Percentiles rank a stretch among this genome's conserved stretches.
phyloP scores from a whole-genome alignment of 1,140 invertebrate species.

The Drosophila orosa region DNA sequence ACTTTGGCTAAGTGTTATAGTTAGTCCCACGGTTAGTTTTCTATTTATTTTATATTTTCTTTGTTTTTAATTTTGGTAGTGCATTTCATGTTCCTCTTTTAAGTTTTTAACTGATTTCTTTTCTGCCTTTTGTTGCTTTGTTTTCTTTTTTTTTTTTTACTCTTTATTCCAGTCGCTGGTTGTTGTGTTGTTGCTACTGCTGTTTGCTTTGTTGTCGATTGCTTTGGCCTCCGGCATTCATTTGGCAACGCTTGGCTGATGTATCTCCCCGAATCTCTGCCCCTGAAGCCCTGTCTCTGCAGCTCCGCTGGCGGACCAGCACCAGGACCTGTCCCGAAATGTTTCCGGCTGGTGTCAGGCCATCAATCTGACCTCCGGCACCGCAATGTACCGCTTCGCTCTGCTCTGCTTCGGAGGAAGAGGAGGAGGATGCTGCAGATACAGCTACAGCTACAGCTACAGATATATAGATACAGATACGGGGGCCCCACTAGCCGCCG shows the following conservation, averaged over 20 bases:
- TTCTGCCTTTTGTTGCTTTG: neutral
- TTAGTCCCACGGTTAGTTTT: no score
- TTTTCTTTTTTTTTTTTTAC: slow-evolving; percentile 19
- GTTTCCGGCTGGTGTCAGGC: slow-evolving; percentile 78
- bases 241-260: slow-evolving; percentile 73
- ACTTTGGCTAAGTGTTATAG: no score
- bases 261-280: slow-evolving; percentile 50
- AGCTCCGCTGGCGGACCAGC: slow-evolving; percentile 18
- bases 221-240: slow-evolving; percentile 80
- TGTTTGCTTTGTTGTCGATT: slow-evolving; percentile 67
- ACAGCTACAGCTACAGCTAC: slow-evolving; percentile 12
- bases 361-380: slow-evolving; percentile 80
- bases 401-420: neutral
- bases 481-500: slow-evolving; percentile 55
- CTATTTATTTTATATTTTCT: neutral
- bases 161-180: slow-evolving; percentile 6
- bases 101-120: slow-evolving; percentile 8
- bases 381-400: slow-evolving; percentile 45
- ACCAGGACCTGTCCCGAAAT: slow-evolving; percentile 56
- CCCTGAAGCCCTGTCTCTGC: slow-evolving; percentile 19
- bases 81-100: neutral
- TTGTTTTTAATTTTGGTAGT: neutral
- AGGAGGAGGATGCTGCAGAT: neutral
- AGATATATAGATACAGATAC: slow-evolving; percentile 34
- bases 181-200: slow-evolving; percentile 35